Conservation (phyloP, 1,140 invertebrate species). For the Drosophila novamexicana region DNA sequence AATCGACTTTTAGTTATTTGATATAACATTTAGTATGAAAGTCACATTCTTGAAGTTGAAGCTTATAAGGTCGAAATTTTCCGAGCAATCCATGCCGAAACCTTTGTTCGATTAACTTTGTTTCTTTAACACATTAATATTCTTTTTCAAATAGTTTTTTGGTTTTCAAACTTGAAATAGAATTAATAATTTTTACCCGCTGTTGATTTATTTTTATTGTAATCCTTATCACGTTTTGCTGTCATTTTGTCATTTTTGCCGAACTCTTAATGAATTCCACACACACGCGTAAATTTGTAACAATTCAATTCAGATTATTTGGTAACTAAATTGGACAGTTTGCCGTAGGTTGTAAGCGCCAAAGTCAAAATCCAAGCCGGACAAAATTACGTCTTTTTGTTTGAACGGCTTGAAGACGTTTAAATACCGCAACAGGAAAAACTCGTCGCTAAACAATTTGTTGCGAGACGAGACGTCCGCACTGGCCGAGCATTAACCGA, state of each 20-base stretch:
- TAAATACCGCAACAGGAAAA: conserved; percentile 10
- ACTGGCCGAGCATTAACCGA: conserved; percentile 61
- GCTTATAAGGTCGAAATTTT: too few relatives aligned
- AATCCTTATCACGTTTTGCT: conserved; percentile 84
- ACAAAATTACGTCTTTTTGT: conserved; percentile 61
- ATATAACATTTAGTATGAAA: too few relatives aligned
- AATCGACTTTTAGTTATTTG: too few relatives aligned
- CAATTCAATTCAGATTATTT: conserved; percentile 12
- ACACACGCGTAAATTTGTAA: conserved; percentile 25
- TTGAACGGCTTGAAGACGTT: background rate
- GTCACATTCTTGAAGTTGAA: too few relatives aligned
- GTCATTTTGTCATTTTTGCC: conserved; percentile 83
- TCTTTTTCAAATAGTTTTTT: background rate
- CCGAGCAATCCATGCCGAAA: too few relatives aligned
- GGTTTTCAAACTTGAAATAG: background rate
- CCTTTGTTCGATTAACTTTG: too few relatives aligned
- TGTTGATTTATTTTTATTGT: conserved; percentile 81
- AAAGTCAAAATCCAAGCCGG: conserved; percentile 3
- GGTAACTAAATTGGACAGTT: conserved; percentile 1
- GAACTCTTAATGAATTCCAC: conserved; percentile 72
- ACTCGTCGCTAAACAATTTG: background rate
- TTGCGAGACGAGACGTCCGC: conserved; percentile 39
- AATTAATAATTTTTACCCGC: conserved; percentile 63
- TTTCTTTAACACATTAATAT: too few relatives aligned
- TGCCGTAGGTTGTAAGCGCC: conserved; percentile 15